phyloP scores from a whole-genome alignment of 2,113 vertebrate species.

The Elachura formosa region DNA sequence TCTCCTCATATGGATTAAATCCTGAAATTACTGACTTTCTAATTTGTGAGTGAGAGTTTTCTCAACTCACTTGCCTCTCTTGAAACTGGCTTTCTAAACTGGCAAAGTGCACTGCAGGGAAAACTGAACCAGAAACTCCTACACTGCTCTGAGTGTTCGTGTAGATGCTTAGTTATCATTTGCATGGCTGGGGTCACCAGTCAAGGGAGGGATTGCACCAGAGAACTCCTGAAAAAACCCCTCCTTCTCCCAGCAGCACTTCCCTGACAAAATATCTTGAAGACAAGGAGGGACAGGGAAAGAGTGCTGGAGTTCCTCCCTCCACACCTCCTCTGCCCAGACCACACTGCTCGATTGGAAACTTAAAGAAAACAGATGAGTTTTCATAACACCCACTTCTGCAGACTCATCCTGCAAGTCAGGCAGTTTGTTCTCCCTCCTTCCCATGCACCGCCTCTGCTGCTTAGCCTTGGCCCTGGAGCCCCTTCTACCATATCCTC shows the following conservation, averaged over 20 bases:
- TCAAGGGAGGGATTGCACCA: not conserved
- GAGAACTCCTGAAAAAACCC: not conserved
- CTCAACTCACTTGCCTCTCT: not conserved
- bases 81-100: not conserved
- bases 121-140: not conserved
- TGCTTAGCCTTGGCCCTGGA: not conserved
- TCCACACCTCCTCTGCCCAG: not conserved
- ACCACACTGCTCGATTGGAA: not conserved
- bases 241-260: not conserved
- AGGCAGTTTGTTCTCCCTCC: not conserved
- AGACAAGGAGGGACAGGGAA: not conserved
- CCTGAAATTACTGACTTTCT: not conserved
- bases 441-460: not conserved
- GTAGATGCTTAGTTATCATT: not conserved
- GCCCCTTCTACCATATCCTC: not conserved
- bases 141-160: accelerated
- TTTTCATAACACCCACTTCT: conserved; percentile 10
- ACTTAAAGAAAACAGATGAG: not conserved
- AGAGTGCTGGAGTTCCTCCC: not conserved
- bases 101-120: not conserved
- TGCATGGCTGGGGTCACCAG: not conserved
- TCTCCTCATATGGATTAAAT: accelerated
- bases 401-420: not conserved
- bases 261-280: not conserved
- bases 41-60: not conserved